Base-by-base conservation (phyloP, 1,140 invertebrate species). In the Cydia splendana region DNA sequence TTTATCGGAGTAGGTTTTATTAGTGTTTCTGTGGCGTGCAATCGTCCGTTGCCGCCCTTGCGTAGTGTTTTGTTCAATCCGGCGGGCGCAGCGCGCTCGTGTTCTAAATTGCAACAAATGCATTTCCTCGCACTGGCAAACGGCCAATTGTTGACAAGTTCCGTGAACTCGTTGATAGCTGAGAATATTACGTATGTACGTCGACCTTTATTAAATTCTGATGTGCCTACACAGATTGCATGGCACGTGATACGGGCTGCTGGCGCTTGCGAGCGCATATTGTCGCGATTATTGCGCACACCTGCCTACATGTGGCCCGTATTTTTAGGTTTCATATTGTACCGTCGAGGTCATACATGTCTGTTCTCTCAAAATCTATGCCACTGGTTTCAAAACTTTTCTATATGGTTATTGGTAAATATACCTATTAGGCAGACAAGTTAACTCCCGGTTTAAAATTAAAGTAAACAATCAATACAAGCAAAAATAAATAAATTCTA, bases 81-180 rank as follows among this genome's bases (percentile, higher is more conserved):
- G 77, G 24, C 42, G 28, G 51, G 34, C 75, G 48, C 53, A 51
- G 12, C 9, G 51, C 30, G 53, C 75, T 62, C 75, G 42, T 75
- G 77, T 73, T 75, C 78, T 79, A 78, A 76, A 79, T 77, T 81
- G 76, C 80, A 81, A 80, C 76, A 80, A 82, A 82, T 82, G 79
- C 76, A 80, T 80, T 80, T 76, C 57, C 74, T 77, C 76, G 75
- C 51, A 81, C 79, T 83, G 82, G 82, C 80, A 75, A 76, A 71
- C 77, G 73, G 76, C 83, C 83, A 84, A 79, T 75, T 38, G 76
- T 79, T 81, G 71, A 80, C 83, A 79, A 75, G 79, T 82, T 81
- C 79, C 65, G 77, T 79, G 76, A 67, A 78, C 77, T 75, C 77
- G 75, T 77, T 79, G 77, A 76, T 78, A 76, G 73, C 34, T 30